Conservation (phyloP, 2,113 vertebrate species). For the Dinomys branickii region DNA sequence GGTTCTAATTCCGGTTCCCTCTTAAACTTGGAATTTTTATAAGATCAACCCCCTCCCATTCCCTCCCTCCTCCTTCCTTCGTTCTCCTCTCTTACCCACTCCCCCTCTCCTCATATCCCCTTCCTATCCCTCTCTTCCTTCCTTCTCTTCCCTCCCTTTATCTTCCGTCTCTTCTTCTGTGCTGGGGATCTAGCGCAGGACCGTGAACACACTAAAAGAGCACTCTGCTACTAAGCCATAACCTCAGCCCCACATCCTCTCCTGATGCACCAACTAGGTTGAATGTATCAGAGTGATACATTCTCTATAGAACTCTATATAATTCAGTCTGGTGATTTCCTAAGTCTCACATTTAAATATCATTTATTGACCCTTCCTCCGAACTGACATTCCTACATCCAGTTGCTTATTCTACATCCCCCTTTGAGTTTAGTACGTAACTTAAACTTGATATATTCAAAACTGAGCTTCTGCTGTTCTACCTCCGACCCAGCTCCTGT, state of each 20-base stretch:
- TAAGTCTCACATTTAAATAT: neutral
- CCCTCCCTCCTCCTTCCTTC: neutral
- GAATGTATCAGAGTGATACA: neutral
- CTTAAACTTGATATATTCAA: neutral
- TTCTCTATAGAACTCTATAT: neutral
- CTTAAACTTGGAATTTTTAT: conserved; percentile 50
- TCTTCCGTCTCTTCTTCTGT: neutral
- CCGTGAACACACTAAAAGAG: neutral
- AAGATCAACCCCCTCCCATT: neutral
- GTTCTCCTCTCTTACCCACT: neutral
- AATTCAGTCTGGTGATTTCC: neutral
- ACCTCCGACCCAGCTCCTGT: neutral
- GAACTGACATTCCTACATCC: neutral
- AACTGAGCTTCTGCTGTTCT: neutral
- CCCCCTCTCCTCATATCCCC: neutral
- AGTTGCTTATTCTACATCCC: neutral
- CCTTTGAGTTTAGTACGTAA: neutral
- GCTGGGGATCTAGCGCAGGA: neutral
- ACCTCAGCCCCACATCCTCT: neutral
- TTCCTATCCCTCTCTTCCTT: neutral
- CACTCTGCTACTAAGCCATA: neutral
- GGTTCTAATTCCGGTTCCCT: conserved; percentile 22
- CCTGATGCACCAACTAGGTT: neutral
- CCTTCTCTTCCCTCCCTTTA: neutral
- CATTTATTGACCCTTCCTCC: neutral